These are phyloP conservation scores for Asbolus verrucosus DNA, from an alignment of 1,140 invertebrate genomes.

Conservation along the genomic window DNA sequence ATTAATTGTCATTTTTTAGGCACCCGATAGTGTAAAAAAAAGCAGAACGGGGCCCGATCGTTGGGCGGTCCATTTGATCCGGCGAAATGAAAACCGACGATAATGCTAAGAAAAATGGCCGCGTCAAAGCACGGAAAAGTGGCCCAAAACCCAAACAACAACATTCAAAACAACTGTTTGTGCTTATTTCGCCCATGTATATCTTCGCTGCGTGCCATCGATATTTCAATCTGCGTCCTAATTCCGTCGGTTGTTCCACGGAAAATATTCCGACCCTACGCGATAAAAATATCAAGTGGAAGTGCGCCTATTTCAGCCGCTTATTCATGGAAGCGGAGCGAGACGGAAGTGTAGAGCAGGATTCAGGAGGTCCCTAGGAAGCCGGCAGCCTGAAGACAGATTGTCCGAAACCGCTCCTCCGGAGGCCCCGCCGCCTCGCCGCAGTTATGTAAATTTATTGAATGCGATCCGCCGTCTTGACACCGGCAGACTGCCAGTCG, in stretches of 20 bases:
- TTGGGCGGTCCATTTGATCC: no score
- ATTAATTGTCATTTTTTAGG: no score
- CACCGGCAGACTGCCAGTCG: constrained; percentile 34
- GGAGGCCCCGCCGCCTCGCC: constrained; percentile 35
- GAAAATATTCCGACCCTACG: constrained; percentile 20
- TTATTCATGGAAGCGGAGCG: constrained; percentile 29
- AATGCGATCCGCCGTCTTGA: constrained; percentile 48
- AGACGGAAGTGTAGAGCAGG: constrained; percentile 44
- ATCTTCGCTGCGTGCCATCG: constrained; percentile 27
- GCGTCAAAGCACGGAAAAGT: constrained; percentile 10
- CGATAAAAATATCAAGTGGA: constrained; percentile 39
- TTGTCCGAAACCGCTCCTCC: constrained; percentile 51
- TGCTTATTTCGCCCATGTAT: constrained; percentile 34
- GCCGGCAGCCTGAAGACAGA: constrained; percentile 48
- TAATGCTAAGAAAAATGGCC: constrained; percentile 10
- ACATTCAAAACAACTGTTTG: constrained; percentile 33
- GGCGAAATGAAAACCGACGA: constrained; percentile 3
- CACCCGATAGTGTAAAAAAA: no score
- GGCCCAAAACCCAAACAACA: constrained; percentile 5
- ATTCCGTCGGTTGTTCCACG: constrained; percentile 13
- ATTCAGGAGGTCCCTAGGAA: constrained; percentile 47
- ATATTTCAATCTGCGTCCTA: constrained; percentile 32
- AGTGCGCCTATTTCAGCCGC: constrained; percentile 30
- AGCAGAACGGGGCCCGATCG: no score
- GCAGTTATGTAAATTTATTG: constrained; percentile 52